Evolutionary conservation across 2,888 invertebrate species (phyloP).

Genomic region (Lepidocyrtinus sp.): DNA sequence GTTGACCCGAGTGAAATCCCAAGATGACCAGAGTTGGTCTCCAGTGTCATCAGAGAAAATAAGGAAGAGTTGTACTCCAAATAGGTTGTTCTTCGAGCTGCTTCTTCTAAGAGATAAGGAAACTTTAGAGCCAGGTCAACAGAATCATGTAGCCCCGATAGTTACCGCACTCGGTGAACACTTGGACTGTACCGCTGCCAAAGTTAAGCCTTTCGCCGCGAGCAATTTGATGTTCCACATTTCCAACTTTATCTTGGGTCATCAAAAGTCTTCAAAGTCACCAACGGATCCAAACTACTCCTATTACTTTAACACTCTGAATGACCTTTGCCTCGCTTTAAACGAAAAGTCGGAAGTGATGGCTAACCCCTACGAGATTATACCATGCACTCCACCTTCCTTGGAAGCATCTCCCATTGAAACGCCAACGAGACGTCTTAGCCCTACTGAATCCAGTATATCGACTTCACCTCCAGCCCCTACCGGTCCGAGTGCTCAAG

Average conservation of each 20-base stretch:
- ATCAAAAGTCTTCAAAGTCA: conserved; percentile 31
- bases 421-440: conserved; percentile 22
- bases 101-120: conserved; percentile 41
- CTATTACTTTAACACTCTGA: conserved; percentile 44
- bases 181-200: neutral
- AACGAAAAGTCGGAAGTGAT: conserved; percentile 43
- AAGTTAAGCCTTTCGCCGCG: neutral
- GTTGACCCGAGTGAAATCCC: conserved; percentile 1
- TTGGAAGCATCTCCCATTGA: conserved; percentile 13
- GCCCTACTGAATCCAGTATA: neutral
- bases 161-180: conserved; percentile 13
- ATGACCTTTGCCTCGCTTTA: conserved; percentile 48
- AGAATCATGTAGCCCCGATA: conserved; percentile 15
- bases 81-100: conserved; percentile 42
- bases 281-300: conserved; percentile 30
- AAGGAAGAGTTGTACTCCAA: conserved; percentile 32
- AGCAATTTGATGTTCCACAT: conserved; percentile 29
- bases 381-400: conserved; percentile 28
- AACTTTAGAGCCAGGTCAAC: neutral
- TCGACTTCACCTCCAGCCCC: neutral
- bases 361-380: conserved; percentile 45
- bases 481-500: neutral
- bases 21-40: conserved; percentile 12
- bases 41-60: conserved; percentile 21
- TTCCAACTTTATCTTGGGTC: conserved; percentile 17